A percentile compares a stretch with the other conserved stretches of the same genome.
Conservation (phyloP, 1,140 invertebrate species). For the Mylabris phalerata region DNA sequence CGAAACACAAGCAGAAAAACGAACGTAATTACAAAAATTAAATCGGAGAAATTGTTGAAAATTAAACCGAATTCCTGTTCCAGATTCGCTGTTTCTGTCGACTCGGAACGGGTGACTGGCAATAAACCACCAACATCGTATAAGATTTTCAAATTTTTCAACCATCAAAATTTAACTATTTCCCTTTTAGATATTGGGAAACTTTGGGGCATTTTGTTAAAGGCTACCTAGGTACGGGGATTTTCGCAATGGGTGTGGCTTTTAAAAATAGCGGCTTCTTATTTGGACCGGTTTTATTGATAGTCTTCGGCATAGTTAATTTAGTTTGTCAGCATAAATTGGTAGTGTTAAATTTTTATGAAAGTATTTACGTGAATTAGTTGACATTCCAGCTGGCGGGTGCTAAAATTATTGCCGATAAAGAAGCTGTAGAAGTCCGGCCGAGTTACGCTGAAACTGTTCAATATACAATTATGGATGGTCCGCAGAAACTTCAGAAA, state of each 20-base stretch:
- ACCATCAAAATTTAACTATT: not conserved
- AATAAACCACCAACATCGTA: conserved; percentile 3
- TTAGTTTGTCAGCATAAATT: conserved; percentile 68
- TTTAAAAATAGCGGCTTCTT: conserved; percentile 67
- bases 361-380: not conserved
- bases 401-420: conserved; percentile 52
- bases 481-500: conserved; percentile 53
- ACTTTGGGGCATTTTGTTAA: conserved; percentile 68
- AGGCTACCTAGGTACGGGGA: conserved; percentile 68
- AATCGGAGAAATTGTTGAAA: too few relatives aligned
- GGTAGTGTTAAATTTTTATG: conserved; percentile 40
- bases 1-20: too few relatives aligned
- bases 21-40: too few relatives aligned
- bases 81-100: too few relatives aligned
- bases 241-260: conserved; percentile 70
- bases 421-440: conserved; percentile 44
- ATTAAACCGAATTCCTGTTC: too few relatives aligned
- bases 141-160: not conserved
- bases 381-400: conserved; percentile 55
- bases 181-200: conserved; percentile 54
- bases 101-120: not conserved
- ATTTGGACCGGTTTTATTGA: conserved; percentile 56
- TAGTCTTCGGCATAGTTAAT: conserved; percentile 60
- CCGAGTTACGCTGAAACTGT: conserved; percentile 74
- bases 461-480: conserved; percentile 65